A percentile compares a stretch with the other conserved stretches of the same genome.
Conservation (phyloP, 2,888 invertebrate species). For the Gibbula magus region DNA sequence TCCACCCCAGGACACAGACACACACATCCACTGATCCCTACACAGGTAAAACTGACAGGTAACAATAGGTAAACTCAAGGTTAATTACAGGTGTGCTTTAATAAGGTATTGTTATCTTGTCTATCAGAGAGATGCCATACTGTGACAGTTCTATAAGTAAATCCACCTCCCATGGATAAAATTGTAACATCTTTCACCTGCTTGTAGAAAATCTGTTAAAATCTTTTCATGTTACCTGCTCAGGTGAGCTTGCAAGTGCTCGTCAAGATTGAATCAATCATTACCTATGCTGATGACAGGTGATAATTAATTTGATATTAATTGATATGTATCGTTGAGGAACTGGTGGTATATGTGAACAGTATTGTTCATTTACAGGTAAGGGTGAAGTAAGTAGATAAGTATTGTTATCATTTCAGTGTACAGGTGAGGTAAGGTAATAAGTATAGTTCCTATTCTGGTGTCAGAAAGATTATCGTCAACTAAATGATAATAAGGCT, state of each 20-base stretch:
- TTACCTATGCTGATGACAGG: neutral
- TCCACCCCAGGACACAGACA: neutral
- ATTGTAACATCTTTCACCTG: neutral
- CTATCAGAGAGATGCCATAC: neutral
- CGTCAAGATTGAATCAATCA: neutral
- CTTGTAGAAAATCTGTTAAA: neutral
- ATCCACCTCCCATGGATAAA: neutral
- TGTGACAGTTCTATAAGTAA: neutral
- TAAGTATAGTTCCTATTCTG: too few species aligned
- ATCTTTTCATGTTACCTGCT: neutral
- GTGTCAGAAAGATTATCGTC: too few species aligned
- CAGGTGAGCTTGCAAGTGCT: too few species aligned
- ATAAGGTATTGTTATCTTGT: slow-evolving; percentile 19
- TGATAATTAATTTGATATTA: slow-evolving; percentile 9
- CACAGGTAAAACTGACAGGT: neutral
- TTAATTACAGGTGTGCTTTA: slow-evolving; percentile 17
- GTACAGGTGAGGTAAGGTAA: too few species aligned
- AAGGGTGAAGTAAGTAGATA: too few species aligned
- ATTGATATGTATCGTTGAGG: neutral
- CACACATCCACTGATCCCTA: neutral
- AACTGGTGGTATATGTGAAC: too few species aligned
- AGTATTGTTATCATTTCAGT: too few species aligned
- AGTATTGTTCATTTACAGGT: too few species aligned
- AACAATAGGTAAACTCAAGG: slow-evolving; percentile 5
- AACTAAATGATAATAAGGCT: too few species aligned